Conservation (phyloP, 1,140 invertebrate genomes). For the Bombus cullumanus region DNA sequence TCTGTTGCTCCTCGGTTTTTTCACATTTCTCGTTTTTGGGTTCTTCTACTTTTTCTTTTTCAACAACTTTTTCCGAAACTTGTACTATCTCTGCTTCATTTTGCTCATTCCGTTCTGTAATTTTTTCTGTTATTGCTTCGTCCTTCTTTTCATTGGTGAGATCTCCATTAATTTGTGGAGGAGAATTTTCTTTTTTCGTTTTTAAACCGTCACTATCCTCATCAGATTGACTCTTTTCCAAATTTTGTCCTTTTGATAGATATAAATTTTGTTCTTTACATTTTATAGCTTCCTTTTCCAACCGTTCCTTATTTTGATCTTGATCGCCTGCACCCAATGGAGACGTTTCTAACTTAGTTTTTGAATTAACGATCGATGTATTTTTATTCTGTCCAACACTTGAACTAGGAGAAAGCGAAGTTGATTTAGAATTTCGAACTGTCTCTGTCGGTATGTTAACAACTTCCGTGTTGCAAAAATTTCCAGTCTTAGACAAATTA, state of each 20-base stretch:
- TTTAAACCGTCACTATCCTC: slow-evolving; percentile 18
- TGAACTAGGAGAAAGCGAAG: neutral
- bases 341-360: slow-evolving; percentile 14
- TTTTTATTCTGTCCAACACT: slow-evolving; percentile 14
- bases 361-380: neutral
- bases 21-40: slow-evolving; percentile 56
- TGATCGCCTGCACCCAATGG: neutral
- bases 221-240: slow-evolving; percentile 4
- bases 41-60: slow-evolving; percentile 47
- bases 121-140: slow-evolving; percentile 39
- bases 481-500: slow-evolving; percentile 73
- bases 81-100: neutral
- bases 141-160: slow-evolving; percentile 22
- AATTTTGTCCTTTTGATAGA: slow-evolving; percentile 19
- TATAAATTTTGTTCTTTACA: slow-evolving; percentile 38
- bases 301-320: slow-evolving; percentile 53
- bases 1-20: slow-evolving; percentile 69
- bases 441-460: slow-evolving; percentile 54
- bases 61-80: slow-evolving; percentile 40
- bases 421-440: slow-evolving; percentile 36
- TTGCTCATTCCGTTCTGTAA: slow-evolving; percentile 14
- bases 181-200: slow-evolving; percentile 40
- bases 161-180: slow-evolving; percentile 46
- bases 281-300: neutral
- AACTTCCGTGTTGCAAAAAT: slow-evolving; percentile 5